Conservation (phyloP, 1,140 invertebrate species). For the Lithobius niger region DNA sequence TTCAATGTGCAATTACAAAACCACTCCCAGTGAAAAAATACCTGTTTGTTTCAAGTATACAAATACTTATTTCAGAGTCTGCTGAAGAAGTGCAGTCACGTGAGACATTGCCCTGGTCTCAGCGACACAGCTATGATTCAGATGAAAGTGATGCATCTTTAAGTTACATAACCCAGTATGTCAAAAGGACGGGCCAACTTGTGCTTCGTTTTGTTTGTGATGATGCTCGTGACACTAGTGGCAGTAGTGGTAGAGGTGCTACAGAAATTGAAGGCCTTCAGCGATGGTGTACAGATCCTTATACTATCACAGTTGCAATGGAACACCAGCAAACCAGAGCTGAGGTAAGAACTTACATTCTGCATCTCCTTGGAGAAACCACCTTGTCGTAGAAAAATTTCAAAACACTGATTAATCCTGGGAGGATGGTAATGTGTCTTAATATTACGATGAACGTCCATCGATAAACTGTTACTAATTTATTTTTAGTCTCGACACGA, state of each 20-base stretch:
- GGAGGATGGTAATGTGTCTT: too few species aligned
- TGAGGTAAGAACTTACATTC: too few species aligned
- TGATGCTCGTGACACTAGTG: conserved; percentile 10
- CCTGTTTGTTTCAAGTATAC: too few species aligned
- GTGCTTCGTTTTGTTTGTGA: conserved; percentile 25
- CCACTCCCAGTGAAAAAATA: too few species aligned
- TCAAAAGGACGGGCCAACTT: conserved; percentile 14
- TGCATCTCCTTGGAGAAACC: too few species aligned
- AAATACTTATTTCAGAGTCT: conserved; percentile 5
- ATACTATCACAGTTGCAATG: conserved; percentile 29
- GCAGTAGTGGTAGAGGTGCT: too few species aligned
- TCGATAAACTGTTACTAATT: too few species aligned
- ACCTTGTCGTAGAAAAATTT: too few species aligned
- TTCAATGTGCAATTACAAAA: too few species aligned
- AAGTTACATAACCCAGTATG: neutral
- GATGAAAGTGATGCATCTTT: neutral
- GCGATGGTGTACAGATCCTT: conserved; percentile 23
- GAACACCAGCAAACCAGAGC: conserved; percentile 35
- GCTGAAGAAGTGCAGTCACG: neutral
- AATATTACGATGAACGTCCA: too few species aligned
- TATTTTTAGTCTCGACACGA: conserved; percentile 32
- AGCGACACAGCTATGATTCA: neutral
- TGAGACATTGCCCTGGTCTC: neutral
- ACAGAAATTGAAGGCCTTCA: neutral
- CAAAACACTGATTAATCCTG: too few species aligned